Evolutionary conservation across 2,888 invertebrate species (phyloP).

Genomic region (Watsonalla binaria): DNA sequence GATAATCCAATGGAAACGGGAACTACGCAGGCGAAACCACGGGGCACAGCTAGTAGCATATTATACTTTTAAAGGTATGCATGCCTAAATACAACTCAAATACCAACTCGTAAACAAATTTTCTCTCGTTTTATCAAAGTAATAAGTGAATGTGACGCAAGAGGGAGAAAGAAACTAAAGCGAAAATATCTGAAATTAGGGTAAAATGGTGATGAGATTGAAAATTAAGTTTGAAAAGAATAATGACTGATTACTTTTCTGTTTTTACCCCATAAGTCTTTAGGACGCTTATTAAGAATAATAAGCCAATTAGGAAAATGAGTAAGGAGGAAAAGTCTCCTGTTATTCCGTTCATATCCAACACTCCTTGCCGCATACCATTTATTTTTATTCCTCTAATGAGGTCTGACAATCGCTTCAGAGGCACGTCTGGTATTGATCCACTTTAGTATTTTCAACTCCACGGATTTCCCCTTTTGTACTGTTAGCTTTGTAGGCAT

Average conservation of each 20-base stretch:
- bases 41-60: too few relatives aligned
- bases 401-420: constrained; percentile 57
- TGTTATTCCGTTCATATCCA: constrained; percentile 5
- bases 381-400: constrained; percentile 67
- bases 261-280: constrained; percentile 5
- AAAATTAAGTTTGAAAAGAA: background rate
- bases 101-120: too few relatives aligned
- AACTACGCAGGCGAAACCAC: too few relatives aligned
- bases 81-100: too few relatives aligned
- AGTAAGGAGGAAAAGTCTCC: constrained; percentile 31
- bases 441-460: constrained; percentile 15
- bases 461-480: background rate
- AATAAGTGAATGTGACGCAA: too few relatives aligned
- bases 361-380: constrained; percentile 23
- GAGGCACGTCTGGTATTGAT: constrained; percentile 40
- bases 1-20: too few relatives aligned
- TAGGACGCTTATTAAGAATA: constrained; percentile 28
- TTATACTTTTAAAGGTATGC: too few relatives aligned
- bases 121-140: too few relatives aligned
- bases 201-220: too few relatives aligned
- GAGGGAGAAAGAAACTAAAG: too few relatives aligned
- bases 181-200: too few relatives aligned
- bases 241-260: background rate
- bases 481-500: background rate
- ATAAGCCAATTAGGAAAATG: constrained; percentile 43